Percentiles rank a stretch among this genome's conserved stretches.
Evolutionary conservation across 2,113 vertebrate species (phyloP).

Genomic region (Puma concolor): DNA sequence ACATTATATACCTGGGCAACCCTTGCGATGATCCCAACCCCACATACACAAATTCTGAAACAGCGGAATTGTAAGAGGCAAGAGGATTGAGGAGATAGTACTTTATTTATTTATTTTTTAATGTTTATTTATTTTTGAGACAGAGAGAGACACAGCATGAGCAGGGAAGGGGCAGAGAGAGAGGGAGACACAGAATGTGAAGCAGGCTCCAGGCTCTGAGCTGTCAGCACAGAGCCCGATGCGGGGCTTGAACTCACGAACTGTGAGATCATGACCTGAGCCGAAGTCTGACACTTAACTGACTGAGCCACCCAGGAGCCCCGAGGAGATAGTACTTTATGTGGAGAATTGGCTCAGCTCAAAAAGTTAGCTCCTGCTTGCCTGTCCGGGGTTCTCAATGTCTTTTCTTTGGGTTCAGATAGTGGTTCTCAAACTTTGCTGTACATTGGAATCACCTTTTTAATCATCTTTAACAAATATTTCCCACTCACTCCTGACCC

Average conservation of each 20-base stretch:
- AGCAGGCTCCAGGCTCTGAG: no score
- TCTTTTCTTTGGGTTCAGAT: neutral
- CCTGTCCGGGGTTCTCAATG: neutral
- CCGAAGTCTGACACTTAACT: no score
- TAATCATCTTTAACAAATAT: neutral
- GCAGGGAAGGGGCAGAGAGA: no score
- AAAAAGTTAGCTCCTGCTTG: neutral
- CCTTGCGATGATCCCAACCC: fast-evolving
- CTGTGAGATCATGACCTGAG: no score
- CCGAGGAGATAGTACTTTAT: neutral
- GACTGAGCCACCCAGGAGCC: no score
- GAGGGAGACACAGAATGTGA: no score
- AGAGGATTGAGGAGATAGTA: neutral
- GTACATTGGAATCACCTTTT: neutral
- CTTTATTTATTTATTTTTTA: neutral
- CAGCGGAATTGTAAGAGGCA: neutral
- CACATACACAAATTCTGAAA: neutral
- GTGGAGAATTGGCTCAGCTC: neutral
- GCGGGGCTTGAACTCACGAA: no score
- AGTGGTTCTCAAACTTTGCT: neutral
- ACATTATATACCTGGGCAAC: neutral
- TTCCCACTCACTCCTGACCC: neutral
- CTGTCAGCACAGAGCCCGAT: no score
- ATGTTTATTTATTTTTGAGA: no score
- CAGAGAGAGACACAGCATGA: no score